Conservation (phyloP, 2,797 vertebrate species). For the Karalla daura region DNA sequence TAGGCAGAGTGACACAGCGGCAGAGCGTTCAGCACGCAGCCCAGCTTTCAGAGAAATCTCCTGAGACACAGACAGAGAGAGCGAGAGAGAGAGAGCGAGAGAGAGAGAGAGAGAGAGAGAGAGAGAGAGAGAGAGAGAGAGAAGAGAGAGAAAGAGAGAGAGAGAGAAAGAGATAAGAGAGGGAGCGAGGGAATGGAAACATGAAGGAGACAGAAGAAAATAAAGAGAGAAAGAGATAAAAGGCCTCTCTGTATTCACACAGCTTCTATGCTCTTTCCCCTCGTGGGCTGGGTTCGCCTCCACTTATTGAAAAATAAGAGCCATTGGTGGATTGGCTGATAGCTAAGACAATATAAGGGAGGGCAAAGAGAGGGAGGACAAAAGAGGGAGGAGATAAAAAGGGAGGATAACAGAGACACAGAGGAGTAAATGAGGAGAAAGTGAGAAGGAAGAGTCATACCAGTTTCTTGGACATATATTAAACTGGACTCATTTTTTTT, state of each 20-base stretch:
- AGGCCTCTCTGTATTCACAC: slow-evolving; percentile 69
- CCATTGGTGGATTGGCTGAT: slow-evolving; percentile 65
- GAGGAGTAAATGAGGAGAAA: slow-evolving; percentile 20
- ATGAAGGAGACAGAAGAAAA: slow-evolving; percentile 61
- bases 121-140: slow-evolving; percentile 47
- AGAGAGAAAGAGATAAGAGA: slow-evolving; percentile 55
- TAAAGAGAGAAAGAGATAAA: slow-evolving; percentile 73
- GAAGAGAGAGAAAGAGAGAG: slow-evolving; percentile 38
- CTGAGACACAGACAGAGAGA: slow-evolving; percentile 47
- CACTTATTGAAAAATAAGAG: slow-evolving; percentile 70
- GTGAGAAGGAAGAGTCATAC: slow-evolving; percentile 18
- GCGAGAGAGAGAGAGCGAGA: slow-evolving; percentile 26
- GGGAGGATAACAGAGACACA: slow-evolving; percentile 11
- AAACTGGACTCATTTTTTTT: slow-evolving; percentile 36
- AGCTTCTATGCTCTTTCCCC: slow-evolving; percentile 57
- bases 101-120: slow-evolving; percentile 51
- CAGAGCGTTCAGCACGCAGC: slow-evolving; percentile 49
- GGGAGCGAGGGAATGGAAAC: slow-evolving; percentile 54
- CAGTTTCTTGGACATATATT: slow-evolving; percentile 32
- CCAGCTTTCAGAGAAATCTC: slow-evolving; percentile 57
- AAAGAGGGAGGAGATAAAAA: slow-evolving; percentile 23
- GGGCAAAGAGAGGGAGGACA: slow-evolving; percentile 54
- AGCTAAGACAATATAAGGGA: slow-evolving; percentile 67
- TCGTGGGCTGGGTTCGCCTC: slow-evolving; percentile 56
- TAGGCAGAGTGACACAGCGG: slow-evolving; percentile 15